Base-by-base conservation (phyloP, 2,888 invertebrate genomes). In the Pristionchus fissidentatus region DNA sequence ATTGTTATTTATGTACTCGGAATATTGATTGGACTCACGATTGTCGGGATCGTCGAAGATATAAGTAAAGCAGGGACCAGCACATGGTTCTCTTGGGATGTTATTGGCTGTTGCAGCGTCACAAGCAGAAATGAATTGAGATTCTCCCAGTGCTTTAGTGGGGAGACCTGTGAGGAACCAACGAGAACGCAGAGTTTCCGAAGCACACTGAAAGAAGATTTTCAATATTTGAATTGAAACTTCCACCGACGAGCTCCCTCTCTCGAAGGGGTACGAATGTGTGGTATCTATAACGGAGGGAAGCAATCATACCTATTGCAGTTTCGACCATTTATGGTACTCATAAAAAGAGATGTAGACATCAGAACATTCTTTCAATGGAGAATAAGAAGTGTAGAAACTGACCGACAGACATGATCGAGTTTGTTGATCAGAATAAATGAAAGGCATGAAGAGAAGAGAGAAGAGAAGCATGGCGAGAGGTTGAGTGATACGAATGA, bases 121-220 rank as follows among this genome's bases (percentile, higher is more conserved):
- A 46, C 52, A 43, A 15, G 7, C 22, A 26, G 77, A 77, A 7
- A 26, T 29, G 52, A 77, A 77, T 29, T 77, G 77, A 29, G 43
- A n/a, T 43, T 41, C 49, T 13, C 43, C 7, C 13, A 77, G 7
- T 8, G 77, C 10, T 15, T 41, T 8, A 26, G 81, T 57, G 22
- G 87, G 85, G 35, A 88, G 83, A 41, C 88, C 88, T 62, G 88
- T 88, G 70, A 88, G 38, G 57, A 75, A 85, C 88, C 88, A 88
- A 80, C 85, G 85, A 52, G 70, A 75, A 38, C 78, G 84, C 19
- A 88, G 80, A 0, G 77, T 82, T 29, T 80, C 26, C 2, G 86
- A 84, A 3, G 86, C 87, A 81, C 87, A 87, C 87, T 87, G 82
- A 84, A 84, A 29, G 35, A n/a, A 52, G 13, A 70, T 60, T 60